Conservation (phyloP, 2,797 vertebrate species). For the Triplophysa yarkandensis region DNA sequence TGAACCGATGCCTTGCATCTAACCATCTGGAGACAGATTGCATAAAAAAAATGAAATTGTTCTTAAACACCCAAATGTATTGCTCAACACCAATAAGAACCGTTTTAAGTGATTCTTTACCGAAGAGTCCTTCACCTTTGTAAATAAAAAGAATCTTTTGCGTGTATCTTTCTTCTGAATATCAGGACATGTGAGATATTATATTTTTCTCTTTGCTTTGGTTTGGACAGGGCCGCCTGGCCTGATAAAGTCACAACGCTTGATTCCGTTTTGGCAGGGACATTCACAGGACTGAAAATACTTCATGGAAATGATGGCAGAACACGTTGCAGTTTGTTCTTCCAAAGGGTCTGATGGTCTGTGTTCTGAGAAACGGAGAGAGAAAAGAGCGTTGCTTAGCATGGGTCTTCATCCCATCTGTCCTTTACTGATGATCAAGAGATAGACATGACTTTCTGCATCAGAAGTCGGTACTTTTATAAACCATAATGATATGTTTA, state of each 20-base stretch:
- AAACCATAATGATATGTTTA: too few relatives aligned
- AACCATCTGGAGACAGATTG: constrained; percentile 1
- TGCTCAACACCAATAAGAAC: too few relatives aligned
- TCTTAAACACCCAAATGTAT: too few relatives aligned
- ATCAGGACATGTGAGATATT: too few relatives aligned
- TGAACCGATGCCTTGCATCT: constrained; percentile 30
- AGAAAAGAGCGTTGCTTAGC: constrained; percentile 32
- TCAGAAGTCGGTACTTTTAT: too few relatives aligned
- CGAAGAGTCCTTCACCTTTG: too few relatives aligned
- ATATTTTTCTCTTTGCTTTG: too few relatives aligned
- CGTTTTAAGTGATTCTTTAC: too few relatives aligned
- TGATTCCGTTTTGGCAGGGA: constrained; percentile 48
- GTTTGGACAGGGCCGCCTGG: too few relatives aligned
- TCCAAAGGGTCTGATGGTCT: constrained; percentile 52
- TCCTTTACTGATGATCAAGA: constrained; percentile 56
- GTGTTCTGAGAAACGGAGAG: constrained; percentile 36
- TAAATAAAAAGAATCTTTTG: too few relatives aligned
- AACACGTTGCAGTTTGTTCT: constrained; percentile 55
- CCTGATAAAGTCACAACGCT: constrained; percentile 25
- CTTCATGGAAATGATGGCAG: constrained; percentile 50
- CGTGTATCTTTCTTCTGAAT: too few relatives aligned
- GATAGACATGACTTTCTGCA: too few relatives aligned
- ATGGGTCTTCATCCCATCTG: constrained; percentile 52
- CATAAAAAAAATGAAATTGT: neutral
- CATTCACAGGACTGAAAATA: constrained; percentile 46